Evolutionary conservation across 2,888 invertebrate genomes (phyloP), one percentile per base, ranked within the genome.

Genomic region (Stenurella melanura): DNA sequence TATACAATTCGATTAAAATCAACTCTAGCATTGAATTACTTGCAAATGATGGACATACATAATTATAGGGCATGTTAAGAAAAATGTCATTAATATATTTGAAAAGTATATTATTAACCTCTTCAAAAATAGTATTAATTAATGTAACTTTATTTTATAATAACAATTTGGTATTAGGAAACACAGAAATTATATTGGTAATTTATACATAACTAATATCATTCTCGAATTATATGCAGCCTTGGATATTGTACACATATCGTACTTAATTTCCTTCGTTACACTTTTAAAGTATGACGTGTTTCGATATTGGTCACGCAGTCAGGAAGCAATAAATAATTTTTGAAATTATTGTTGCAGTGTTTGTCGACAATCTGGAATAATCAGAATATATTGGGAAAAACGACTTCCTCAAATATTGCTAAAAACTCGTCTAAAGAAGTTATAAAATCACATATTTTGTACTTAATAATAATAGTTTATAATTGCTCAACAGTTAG

Each of bases 231-330:
- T 42, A 42, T 42, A 42, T 42, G 15, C 12, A n/a, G 50, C 50
- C 50, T 50, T 50, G 50, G n/a, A n/a, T 50, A 50, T 50, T 50
- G 50, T n/a, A 50, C 42, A 42, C 42, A 42, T 12, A 42, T 42
- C 42, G 42, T 15, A 15, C 42, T 42, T 12, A 42, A 15, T 42
- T 42, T 42, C 42, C 15, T 12, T 9, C 42, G 42, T 42, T 42
- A 50, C 3, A 50, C n/a, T n/a, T 50, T 50, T n/a, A n/a, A 50
- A n/a, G n/a, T 42, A 12, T 42, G 42, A 42, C 42, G 50, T 17
- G 50, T n/a, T 50, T 50, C n/a, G n/a, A 42, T 50, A n/a, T 50
- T 50, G n/a, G 50, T 50, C 50, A 50, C 50, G 50, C 50, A 50
- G n/a, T 5, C 50, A 50, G 50, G 50, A 50, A 50, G 12, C 11